Base-by-base conservation (phyloP, 2,888 invertebrate species). In the Coleophora flavipennella region DNA sequence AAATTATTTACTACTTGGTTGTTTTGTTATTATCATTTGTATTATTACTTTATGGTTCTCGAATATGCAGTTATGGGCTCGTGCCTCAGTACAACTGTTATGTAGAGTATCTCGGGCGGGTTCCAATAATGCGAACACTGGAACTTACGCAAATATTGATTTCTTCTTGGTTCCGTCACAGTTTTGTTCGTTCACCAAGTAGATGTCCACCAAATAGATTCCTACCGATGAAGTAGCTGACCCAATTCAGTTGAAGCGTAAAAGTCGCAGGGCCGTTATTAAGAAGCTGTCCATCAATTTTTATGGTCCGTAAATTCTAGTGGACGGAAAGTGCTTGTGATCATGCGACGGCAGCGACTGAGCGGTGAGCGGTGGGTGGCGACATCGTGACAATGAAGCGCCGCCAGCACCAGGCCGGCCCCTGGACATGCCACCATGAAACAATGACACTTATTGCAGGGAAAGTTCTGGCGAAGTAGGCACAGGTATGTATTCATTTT, bases 231-330 rank as follows among this genome's bases (percentile, higher is more conserved):
- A 31, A 31, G 12, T 11, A 12, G 31, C 13, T 31, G 31, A 11
- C 11, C 12, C 4, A 7, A 31, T 13, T 31, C 31, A 31, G 7
- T 12, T 8, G 7, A 13, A 11, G n/a, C 14, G 11, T 33, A 33
- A 13, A 33, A 29, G 20, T 20, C 20, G 6, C 20, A 20, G 20
- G 20, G 59, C 57, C 61, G 55, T 62, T 71, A 74, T 75, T 77
- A 78, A 74, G 76, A 69, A 71, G 62, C 64, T 63, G 71, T 80
- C 75, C 73, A 71, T 80, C 80, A 78, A 73, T 78, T 77, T 80
- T 76, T 78, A 79, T 57, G 80, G 63, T 74, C 70, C 72, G 79
- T 76, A 79, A 80, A 78, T 78, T 69, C 59, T 67, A 65, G 63
- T 59, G 55, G 60, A 64, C 69, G 78, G 74, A 78, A 80, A 80